Evolutionary conservation across 2,888 invertebrate genomes (phyloP).

Genomic region (Physocephala rufipes): DNA sequence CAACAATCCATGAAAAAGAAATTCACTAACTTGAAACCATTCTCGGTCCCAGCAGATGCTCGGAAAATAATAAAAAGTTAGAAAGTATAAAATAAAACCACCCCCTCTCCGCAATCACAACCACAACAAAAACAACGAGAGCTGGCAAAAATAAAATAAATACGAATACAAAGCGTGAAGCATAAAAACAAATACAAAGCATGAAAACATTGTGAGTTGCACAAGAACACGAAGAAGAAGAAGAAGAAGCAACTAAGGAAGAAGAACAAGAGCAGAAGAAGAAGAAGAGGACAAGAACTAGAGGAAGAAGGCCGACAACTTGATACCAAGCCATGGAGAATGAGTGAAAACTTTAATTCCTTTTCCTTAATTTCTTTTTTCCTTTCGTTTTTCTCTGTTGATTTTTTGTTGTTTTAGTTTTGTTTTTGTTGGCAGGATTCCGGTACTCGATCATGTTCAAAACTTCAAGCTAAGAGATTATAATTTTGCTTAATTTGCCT

Average conservation of each 20-base stretch:
- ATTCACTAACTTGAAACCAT: too few species aligned
- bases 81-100: not conserved
- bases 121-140: not conserved
- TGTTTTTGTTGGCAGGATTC: not conserved
- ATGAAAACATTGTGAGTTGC: not conserved
- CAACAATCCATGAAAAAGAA: not conserved
- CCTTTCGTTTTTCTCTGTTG: too few species aligned
- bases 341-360: too few species aligned
- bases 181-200: not conserved
- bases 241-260: not conserved
- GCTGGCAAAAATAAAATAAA: not conserved
- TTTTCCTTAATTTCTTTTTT: too few species aligned
- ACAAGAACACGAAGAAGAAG: not conserved
- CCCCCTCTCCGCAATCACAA: not conserved
- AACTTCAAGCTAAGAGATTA: slow-evolving; percentile 16
- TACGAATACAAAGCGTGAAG: not conserved
- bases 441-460: slow-evolving; percentile 7
- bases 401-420: too few species aligned
- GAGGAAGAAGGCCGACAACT: too few species aligned
- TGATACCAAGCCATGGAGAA: too few species aligned
- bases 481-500: slow-evolving; percentile 33
- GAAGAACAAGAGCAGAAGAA: too few species aligned
- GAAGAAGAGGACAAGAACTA: too few species aligned
- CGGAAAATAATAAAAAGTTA: not conserved
- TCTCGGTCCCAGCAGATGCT: not conserved